Conservation (phyloP, 2,113 vertebrate genomes). For the Mustelus asterias region DNA sequence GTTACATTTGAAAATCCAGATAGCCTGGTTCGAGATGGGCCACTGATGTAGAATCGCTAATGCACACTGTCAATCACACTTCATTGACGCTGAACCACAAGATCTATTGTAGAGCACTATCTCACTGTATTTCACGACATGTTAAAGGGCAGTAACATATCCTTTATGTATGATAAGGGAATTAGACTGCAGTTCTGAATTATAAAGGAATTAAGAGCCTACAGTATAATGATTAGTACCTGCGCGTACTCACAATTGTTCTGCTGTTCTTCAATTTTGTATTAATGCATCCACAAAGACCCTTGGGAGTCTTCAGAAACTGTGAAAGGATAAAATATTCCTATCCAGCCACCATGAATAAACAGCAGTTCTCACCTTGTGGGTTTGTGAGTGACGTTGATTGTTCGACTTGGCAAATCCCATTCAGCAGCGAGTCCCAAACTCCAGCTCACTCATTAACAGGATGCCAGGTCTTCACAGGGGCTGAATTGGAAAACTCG, state of each 20-base stretch:
- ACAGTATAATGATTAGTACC: not conserved
- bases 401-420: slow-evolving; percentile 25
- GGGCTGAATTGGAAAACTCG: not conserved
- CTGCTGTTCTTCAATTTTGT: not conserved
- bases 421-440: not conserved
- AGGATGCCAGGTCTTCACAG: not conserved
- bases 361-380: slow-evolving; percentile 3
- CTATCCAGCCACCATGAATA: not conserved
- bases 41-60: not conserved
- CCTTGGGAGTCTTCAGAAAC: not conserved
- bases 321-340: slow-evolving; percentile 11
- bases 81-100: not conserved
- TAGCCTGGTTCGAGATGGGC: not conserved
- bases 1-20: not conserved
- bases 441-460: slow-evolving; percentile 4
- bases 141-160: not conserved
- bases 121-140: not conserved
- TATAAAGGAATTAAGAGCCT: not conserved
- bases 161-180: not conserved
- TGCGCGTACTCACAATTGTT: not conserved
- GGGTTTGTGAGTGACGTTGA: slow-evolving; percentile 26
- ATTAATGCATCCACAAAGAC: not conserved
- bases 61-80: not conserved
- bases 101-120: not conserved
- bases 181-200: not conserved